A percentile compares a stretch with the other conserved stretches of the same genome.
Evolutionary conservation across 2,888 invertebrate species (phyloP).

Genomic region (Seladonia tumulorum): DNA sequence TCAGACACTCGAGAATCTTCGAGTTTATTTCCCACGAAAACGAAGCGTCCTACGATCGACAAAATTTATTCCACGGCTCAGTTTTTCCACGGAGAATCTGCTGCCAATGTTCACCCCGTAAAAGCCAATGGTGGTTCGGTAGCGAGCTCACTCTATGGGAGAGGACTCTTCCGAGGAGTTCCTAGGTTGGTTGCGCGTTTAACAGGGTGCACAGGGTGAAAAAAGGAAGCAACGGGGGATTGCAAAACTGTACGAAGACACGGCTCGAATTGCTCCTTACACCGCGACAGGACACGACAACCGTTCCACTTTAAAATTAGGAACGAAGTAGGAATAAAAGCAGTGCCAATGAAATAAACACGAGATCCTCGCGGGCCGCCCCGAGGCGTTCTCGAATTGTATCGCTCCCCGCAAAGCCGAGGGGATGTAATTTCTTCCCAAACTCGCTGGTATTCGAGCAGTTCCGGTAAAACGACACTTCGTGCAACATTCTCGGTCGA

Average conservation of each 20-base stretch:
- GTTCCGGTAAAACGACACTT: slow-evolving; percentile 62
- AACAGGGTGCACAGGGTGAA: background rate
- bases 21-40: too few relatives aligned
- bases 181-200: background rate
- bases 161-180: too few relatives aligned
- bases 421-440: slow-evolving; percentile 62
- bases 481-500: slow-evolving; percentile 49
- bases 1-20: background rate
- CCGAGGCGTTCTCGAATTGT: slow-evolving; percentile 58
- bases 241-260: background rate
- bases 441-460: slow-evolving; percentile 55
- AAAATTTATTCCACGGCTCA: too few relatives aligned
- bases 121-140: too few relatives aligned
- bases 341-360: slow-evolving; percentile 70
- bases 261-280: background rate
- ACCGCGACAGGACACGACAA: background rate
- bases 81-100: background rate
- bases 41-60: too few relatives aligned
- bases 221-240: background rate
- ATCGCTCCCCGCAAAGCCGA: slow-evolving; percentile 49
- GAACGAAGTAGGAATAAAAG: slow-evolving; percentile 54
- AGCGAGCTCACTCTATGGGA: too few relatives aligned
- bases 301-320: slow-evolving; percentile 28
- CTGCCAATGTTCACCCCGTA: background rate
- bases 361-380: slow-evolving; percentile 43